Percentiles rank a stretch among this genome's conserved stretches.
Evolutionary conservation across 2,888 invertebrate species (phyloP).

Genomic region (Chaitophorus viminalis): DNA sequence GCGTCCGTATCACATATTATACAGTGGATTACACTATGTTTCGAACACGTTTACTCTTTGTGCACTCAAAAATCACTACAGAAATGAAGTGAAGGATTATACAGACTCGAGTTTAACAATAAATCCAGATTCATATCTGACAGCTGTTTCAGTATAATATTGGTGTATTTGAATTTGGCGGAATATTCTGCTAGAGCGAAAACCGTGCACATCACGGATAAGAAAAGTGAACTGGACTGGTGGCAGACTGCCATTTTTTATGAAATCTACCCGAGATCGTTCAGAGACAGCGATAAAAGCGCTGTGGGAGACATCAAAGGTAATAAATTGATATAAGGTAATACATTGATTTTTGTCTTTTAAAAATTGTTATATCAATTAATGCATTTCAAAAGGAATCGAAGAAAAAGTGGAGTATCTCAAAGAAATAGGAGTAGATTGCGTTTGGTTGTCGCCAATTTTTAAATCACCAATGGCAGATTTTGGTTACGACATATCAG

Average conservation of each 20-base stretch:
- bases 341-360: neutral
- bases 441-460: conserved; percentile 78
- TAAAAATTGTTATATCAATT: neutral
- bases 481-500: conserved; percentile 75
- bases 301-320: conserved; percentile 89
- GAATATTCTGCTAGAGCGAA: neutral
- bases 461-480: conserved; percentile 76
- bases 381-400: conserved; percentile 66
- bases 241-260: conserved; percentile 84
- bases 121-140: too few species aligned
- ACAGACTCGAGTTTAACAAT: too few species aligned
- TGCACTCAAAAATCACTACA: too few species aligned
- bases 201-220: neutral
- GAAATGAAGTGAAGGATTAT: too few species aligned
- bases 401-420: conserved; percentile 70
- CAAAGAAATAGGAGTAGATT: conserved; percentile 72
- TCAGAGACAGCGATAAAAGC: conserved; percentile 83
- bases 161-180: neutral
- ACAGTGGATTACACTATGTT: too few species aligned
- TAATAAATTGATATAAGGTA: too few species aligned
- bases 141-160: neutral
- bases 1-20: too few species aligned
- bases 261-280: conserved; percentile 87
- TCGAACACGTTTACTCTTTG: too few species aligned
- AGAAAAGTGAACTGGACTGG: conserved; percentile 73